phyloP scores from a whole-genome alignment of 2,113 vertebrate species.

The Menidia beryllina region DNA sequence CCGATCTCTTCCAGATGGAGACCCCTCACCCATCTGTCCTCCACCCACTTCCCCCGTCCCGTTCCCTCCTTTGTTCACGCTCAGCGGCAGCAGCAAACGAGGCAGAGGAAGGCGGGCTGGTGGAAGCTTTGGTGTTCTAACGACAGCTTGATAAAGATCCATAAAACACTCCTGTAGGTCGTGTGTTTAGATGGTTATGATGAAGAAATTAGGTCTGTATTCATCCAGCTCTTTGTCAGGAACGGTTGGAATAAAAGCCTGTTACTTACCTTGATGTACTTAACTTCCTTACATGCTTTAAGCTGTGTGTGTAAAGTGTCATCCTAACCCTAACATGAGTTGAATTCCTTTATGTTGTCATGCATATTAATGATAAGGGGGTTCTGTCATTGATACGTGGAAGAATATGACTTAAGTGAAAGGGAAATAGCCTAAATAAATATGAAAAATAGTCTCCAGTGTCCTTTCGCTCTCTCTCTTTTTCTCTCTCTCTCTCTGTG shows the following conservation, averaged over 20 bases:
- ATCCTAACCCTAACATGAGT: constrained; percentile 70
- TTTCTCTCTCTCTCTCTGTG: constrained; percentile 26
- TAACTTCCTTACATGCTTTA: constrained; percentile 72
- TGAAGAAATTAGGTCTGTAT: constrained; percentile 67
- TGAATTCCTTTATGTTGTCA: constrained; percentile 78
- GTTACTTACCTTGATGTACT: constrained; percentile 79
- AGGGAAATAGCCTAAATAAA: constrained; percentile 78
- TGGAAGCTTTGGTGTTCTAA: constrained; percentile 45
- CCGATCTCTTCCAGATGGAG: constrained; percentile 83
- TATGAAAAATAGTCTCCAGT: constrained; percentile 55
- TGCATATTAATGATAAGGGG: constrained; percentile 71
- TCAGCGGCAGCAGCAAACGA: constrained; percentile 34
- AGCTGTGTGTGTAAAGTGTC: constrained; percentile 76
- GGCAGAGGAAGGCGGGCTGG: constrained; percentile 41
- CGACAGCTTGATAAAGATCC: constrained; percentile 60
- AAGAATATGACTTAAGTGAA: constrained; percentile 73
- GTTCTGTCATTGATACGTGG: constrained; percentile 69
- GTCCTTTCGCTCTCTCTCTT: no score
- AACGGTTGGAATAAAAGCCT: constrained; percentile 71
- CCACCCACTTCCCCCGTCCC: constrained; percentile 66
- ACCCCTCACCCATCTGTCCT: constrained; percentile 84
- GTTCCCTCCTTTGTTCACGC: constrained; percentile 39
- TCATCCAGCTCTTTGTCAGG: constrained; percentile 71
- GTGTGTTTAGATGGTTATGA: constrained; percentile 74
- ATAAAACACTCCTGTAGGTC: constrained; percentile 76